Evolutionary conservation across 92 coral and sea anemone species (phyloP), one percentile per base, ranked within the genome.

Genomic region (Porites rus): DNA sequence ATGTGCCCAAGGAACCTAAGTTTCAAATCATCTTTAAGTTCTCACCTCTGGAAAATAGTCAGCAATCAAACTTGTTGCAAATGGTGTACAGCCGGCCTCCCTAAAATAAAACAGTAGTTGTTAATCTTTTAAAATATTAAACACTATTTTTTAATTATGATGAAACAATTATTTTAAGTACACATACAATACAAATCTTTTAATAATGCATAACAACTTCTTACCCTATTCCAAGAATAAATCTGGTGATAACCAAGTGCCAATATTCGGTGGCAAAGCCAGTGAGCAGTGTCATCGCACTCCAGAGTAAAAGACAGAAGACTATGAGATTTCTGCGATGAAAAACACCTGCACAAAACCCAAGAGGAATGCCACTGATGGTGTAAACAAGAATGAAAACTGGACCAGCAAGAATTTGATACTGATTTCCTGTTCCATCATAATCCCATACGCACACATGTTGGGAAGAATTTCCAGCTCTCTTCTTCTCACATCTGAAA

Each of bases 11-110:
- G 46, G 46, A 38, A 38, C 46, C 46, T 38, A 38, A 56, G 61
- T 56, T 56, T 38, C 13, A n/a, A 1, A n/a, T 17, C 17, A 51
- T 38, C 43, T 10, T 20, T 20, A 51, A 13, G 6, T 1, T 28
- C 88, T 65, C 20, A 96, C 99, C 97, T 93, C 96, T 28, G 91
- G 88, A 90, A 96, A 96, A 87, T 93, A 96, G 85, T 96, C 99
- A 64, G 97, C 96, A 51, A 96, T 96, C 80, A 96, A 92, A 92
- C 99, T 96, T 62, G 98, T 91, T 16, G 99, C 99, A 95, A 96
- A 96, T 24, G 99, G 99, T 16, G 99, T 96, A 81, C 99, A 96
- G 18, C 99, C 99, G 46, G 99, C 99, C 91, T 96, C 99, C 19
- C 99, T 96, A 85, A 13, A 65, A 74, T 51, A 51, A 43, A 64